phyloP scores from a whole-genome alignment of 2,113 vertebrate genomes.

The Crocuta crocuta region DNA sequence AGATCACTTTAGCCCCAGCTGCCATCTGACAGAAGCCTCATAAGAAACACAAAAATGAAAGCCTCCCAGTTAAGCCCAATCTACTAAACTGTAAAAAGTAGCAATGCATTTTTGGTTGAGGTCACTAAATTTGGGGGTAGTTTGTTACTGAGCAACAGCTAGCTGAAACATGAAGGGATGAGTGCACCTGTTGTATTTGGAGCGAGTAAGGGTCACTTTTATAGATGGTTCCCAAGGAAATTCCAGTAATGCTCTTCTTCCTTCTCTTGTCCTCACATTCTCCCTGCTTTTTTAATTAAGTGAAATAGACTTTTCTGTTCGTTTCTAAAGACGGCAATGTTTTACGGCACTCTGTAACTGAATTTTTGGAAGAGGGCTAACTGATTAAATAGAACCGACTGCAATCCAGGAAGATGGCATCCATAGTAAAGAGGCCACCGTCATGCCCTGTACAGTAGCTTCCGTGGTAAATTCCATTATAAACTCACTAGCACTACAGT shows the following conservation, averaged over 20 bases:
- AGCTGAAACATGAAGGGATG: background rate
- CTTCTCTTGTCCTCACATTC: background rate
- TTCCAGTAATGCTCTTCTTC: background rate
- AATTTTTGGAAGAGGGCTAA: background rate
- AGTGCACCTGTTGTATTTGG: background rate
- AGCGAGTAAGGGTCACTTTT: background rate
- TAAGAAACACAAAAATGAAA: background rate
- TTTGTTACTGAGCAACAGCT: background rate
- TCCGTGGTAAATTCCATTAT: background rate
- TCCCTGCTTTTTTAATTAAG: background rate
- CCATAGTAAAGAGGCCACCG: background rate
- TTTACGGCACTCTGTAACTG: background rate
- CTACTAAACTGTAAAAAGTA: background rate
- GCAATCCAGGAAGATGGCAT: background rate
- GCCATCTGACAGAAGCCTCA: background rate
- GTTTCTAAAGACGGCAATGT: background rate
- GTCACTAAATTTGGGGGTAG: background rate
- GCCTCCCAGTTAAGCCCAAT: background rate
- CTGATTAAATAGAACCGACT: background rate
- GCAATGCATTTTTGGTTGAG: background rate
- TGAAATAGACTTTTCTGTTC: background rate
- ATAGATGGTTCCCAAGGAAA: background rate
- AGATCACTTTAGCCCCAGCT: background rate
- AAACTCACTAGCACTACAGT: background rate
- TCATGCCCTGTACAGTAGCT: background rate